These are phyloP conservation scores for Drosophila buzzatii DNA, from an alignment of 2,888 invertebrate species.

Conservation along the genomic window DNA sequence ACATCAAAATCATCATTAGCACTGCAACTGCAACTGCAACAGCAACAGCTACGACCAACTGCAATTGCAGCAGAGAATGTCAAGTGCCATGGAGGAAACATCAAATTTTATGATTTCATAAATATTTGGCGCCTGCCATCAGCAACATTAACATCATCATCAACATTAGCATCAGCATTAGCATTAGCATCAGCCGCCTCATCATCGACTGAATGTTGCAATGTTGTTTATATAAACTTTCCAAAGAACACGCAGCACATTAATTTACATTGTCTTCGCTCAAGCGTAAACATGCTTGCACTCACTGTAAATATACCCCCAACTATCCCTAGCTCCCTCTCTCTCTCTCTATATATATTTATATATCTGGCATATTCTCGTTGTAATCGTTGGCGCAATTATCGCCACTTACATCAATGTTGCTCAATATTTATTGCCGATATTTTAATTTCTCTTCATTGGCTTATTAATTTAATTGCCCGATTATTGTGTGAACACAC, in stretches of 20 bases:
- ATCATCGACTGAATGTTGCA: slow-evolving; percentile 46
- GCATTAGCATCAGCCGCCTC: slow-evolving; percentile 1
- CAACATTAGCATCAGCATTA: slow-evolving; percentile 8
- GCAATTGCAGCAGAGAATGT: slow-evolving; percentile 59
- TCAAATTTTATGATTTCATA: slow-evolving; percentile 85
- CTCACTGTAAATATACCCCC: slow-evolving; percentile 42
- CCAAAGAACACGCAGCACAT: slow-evolving; percentile 48
- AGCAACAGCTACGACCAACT: slow-evolving; percentile 38
- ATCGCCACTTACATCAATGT: slow-evolving; percentile 70
- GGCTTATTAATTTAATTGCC: slow-evolving; percentile 58
- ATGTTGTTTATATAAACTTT: slow-evolving; percentile 73
- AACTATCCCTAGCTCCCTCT: too few relatives aligned
- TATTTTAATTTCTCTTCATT: slow-evolving; percentile 29
- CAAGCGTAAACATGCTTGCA: slow-evolving; percentile 61
- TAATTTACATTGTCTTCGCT: slow-evolving; percentile 74
- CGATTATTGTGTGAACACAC: background rate
- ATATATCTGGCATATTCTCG: slow-evolving; percentile 16
- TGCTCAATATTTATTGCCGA: slow-evolving; percentile 64
- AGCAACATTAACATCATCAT: slow-evolving; percentile 12
- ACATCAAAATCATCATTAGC: slow-evolving; percentile 81
- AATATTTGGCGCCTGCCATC: slow-evolving; percentile 72
- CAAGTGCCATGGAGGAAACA: slow-evolving; percentile 82
- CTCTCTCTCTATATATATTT: background rate
- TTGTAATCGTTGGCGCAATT: slow-evolving; percentile 63
- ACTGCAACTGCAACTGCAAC: slow-evolving; percentile 46